These are phyloP conservation scores for Phylloscopus whistleri DNA, from an alignment of 2,113 vertebrate species.

Conservation along the genomic window DNA sequence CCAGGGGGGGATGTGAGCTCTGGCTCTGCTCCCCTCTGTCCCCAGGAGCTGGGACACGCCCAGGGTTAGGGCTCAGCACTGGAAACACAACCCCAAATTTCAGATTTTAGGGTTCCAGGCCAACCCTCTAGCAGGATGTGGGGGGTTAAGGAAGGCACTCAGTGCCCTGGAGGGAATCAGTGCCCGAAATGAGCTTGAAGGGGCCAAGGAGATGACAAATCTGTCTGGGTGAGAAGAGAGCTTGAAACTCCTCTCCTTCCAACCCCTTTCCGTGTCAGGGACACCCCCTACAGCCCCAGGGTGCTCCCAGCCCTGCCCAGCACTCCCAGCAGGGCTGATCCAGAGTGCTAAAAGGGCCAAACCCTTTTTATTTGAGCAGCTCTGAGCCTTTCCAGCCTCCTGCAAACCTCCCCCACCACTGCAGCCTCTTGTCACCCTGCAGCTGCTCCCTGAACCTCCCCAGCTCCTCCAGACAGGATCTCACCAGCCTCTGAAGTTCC, in stretches of 20 bases:
- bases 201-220: neutral
- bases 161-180: neutral
- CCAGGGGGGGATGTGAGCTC: neutral
- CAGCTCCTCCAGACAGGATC: neutral
- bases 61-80: neutral
- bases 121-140: neutral
- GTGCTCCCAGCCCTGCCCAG: neutral
- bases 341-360: fast-evolving
- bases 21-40: neutral
- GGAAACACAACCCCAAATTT: neutral
- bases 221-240: neutral
- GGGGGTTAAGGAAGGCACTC: neutral
- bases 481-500: neutral
- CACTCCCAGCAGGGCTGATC: neutral
- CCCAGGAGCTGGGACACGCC: neutral
- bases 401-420: neutral
- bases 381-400: neutral
- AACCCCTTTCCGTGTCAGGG: neutral
- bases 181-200: neutral
- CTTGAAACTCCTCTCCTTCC: neutral
- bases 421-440: neutral
- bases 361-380: neutral
- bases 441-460: neutral
- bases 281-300: neutral
- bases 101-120: neutral